A percentile compares a stretch with the other conserved stretches of the same genome.
phyloP scores from a whole-genome alignment of 2,888 invertebrate species.

The Noctua pronuba region DNA sequence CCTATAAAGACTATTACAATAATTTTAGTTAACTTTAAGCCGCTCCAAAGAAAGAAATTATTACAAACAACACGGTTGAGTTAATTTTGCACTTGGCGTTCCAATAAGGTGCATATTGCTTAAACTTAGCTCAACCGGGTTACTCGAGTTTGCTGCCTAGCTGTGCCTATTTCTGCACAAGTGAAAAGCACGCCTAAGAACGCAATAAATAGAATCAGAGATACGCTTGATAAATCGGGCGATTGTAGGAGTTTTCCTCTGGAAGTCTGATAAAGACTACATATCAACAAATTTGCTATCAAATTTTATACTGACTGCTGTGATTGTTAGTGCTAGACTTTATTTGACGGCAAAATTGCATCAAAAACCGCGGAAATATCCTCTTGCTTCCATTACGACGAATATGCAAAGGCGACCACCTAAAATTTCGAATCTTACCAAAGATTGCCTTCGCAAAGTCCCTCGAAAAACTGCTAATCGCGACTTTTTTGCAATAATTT shows the following conservation, averaged over 20 bases:
- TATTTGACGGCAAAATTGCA: not conserved
- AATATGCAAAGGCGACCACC: not conserved
- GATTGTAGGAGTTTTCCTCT: not conserved
- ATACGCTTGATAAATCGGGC: not conserved
- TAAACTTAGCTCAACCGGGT: not conserved
- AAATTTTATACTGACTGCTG: not conserved
- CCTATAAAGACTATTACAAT: not conserved
- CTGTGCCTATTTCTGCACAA: not conserved
- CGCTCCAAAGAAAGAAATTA: not conserved
- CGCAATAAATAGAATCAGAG: too few species aligned
- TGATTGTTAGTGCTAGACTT: not conserved
- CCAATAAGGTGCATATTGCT: not conserved
- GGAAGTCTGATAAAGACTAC: not conserved
- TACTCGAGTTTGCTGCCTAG: not conserved
- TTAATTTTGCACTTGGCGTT: not conserved
- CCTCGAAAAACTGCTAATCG: slow-evolving; percentile 3
- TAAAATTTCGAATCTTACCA: not conserved
- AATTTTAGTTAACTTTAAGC: not conserved
- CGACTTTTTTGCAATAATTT: not conserved
- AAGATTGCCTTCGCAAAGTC: not conserved
- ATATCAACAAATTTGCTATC: not conserved
- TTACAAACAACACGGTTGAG: not conserved
- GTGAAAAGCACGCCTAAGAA: not conserved
- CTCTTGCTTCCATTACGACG: not conserved
- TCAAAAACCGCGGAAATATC: not conserved